phyloP scores from a whole-genome alignment of 2,113 vertebrate species.

The Cebidichthys violaceus region DNA sequence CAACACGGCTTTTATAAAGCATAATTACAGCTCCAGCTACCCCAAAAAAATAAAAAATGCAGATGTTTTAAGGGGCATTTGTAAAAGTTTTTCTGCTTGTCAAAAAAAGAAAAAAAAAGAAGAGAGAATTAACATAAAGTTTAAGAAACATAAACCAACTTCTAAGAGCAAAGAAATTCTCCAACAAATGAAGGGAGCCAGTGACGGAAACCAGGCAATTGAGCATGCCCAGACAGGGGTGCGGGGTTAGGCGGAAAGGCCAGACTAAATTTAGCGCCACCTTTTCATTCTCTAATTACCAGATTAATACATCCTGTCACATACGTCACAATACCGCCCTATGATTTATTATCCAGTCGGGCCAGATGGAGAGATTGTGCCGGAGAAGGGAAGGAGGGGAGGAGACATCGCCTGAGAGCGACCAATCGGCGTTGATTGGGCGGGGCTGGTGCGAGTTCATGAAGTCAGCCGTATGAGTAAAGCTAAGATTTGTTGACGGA shows the following conservation, averaged over 20 bases:
- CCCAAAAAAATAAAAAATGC: constrained; percentile 32
- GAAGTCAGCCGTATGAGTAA: constrained; percentile 51
- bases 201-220: constrained; percentile 30
- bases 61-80: constrained; percentile 62
- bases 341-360: constrained; percentile 80
- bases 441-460: constrained; percentile 26
- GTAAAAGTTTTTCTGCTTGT: constrained; percentile 24
- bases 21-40: constrained; percentile 60
- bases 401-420: constrained; percentile 55
- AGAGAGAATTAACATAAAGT: constrained; percentile 22
- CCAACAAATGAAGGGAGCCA: not conserved
- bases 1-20: constrained; percentile 60
- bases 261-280: constrained; percentile 82
- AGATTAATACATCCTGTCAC: constrained; percentile 83
- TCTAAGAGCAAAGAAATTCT: not conserved
- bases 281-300: constrained; percentile 81
- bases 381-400: constrained; percentile 36
- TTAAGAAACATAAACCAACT: constrained; percentile 28
- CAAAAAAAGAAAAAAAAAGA: not conserved
- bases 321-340: constrained; percentile 74
- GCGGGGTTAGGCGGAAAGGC: constrained; percentile 71
- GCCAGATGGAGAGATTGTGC: constrained; percentile 75
- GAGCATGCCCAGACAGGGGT: constrained; percentile 41
- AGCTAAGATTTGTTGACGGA: constrained; percentile 65
- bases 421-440: constrained; percentile 67